Evolutionary conservation across 1,140 invertebrate species (phyloP).

Genomic region (Bombus confusus): DNA sequence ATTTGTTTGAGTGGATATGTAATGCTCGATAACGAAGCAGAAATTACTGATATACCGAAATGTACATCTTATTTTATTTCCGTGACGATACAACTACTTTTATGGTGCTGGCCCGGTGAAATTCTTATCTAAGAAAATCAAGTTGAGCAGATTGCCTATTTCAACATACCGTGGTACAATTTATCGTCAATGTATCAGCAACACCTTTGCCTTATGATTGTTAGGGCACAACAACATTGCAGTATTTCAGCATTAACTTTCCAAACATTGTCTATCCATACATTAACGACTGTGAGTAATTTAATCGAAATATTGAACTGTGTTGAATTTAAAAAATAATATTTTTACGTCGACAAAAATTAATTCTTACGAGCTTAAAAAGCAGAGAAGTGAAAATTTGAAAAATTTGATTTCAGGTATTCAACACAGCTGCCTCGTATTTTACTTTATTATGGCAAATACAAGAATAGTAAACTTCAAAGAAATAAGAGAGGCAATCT

Average conservation of each 20-base stretch:
- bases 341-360: neutral
- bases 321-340: neutral
- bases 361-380: neutral
- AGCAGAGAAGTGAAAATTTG: neutral
- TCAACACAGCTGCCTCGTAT: constrained; percentile 51
- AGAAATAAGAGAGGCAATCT: neutral
- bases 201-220: constrained; percentile 50
- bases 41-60: constrained; percentile 31
- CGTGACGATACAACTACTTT: constrained; percentile 48
- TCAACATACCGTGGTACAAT: constrained; percentile 54
- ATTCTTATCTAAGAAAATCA: constrained; percentile 55
- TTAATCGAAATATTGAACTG: neutral
- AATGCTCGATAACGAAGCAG: constrained; percentile 20
- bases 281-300: constrained; percentile 53
- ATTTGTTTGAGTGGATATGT: constrained; percentile 63
- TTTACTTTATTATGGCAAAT: constrained; percentile 45
- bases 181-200: constrained; percentile 24
- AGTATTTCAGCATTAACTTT: constrained; percentile 46
- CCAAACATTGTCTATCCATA: constrained; percentile 46
- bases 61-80: constrained; percentile 50
- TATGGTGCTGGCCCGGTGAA: constrained; percentile 58
- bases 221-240: constrained; percentile 41
- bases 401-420: constrained; percentile 46
- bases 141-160: constrained; percentile 41
- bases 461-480: constrained; percentile 1